Conservation (phyloP, 2,797 vertebrate species). For the Tarsius wallacei region DNA sequence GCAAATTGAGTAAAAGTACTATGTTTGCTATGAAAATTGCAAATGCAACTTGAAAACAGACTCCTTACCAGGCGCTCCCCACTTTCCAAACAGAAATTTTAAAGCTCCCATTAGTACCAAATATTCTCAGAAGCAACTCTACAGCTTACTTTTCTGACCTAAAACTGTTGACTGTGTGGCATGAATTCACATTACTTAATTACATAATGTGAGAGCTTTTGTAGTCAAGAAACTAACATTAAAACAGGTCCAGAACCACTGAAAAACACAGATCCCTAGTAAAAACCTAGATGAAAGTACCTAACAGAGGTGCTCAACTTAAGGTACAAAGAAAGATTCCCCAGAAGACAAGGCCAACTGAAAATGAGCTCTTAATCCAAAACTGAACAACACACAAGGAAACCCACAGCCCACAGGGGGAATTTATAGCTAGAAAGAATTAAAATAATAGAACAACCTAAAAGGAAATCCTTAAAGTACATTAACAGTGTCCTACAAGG, state of each 20-base stretch:
- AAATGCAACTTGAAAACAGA: conserved; percentile 22
- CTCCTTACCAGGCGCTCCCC: background rate
- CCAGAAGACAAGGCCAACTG: background rate
- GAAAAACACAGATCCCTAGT: background rate
- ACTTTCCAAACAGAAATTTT: background rate
- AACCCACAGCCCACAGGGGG: background rate
- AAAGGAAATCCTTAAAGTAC: conserved; percentile 4
- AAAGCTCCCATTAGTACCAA: background rate
- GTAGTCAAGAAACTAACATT: background rate
- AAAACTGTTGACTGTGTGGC: background rate
- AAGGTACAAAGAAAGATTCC: background rate
- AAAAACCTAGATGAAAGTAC: background rate
- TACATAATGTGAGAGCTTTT: background rate
- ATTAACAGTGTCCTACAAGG: background rate
- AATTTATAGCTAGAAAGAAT: background rate
- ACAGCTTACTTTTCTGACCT: conserved; percentile 15
- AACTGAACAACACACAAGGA: conserved; percentile 10
- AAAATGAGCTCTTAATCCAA: background rate
- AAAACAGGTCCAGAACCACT: background rate
- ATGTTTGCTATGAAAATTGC: background rate
- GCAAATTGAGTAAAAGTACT: background rate
- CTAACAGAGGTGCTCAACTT: background rate
- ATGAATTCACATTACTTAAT: conserved; percentile 43
- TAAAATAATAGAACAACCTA: background rate
- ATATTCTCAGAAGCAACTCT: background rate